phyloP scores from a whole-genome alignment of 64 coral and sea anemone species.

The Anthopleura sola region DNA sequence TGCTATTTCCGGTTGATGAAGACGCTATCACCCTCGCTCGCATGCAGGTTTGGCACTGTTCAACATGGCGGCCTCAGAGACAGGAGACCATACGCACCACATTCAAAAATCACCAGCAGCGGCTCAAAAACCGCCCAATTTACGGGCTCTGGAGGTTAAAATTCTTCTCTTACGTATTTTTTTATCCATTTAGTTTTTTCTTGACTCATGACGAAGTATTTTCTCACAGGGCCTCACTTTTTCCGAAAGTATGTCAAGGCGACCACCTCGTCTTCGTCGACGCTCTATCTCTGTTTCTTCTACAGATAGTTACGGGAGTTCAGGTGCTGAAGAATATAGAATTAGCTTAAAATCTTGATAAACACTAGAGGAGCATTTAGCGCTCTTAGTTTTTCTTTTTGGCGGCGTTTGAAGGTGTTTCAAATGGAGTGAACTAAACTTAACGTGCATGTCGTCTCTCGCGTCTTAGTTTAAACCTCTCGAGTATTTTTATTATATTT shows the following conservation, averaged over 20 bases:
- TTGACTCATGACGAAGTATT: constrained; percentile 14
- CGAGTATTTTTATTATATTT: not conserved
- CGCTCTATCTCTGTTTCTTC: constrained; percentile 99
- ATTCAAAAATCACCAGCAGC: constrained; percentile 95
- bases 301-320: constrained; percentile 97
- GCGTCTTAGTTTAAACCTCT: not conserved
- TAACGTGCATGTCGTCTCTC: not conserved
- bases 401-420: not conserved
- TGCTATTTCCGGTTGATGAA: constrained; percentile 15
- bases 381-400: not conserved
- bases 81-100: constrained; percentile 63
- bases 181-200: constrained; percentile 10
- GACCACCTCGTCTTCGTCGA: constrained; percentile 95
- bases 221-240: constrained; percentile 89
- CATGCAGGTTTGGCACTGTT: constrained; percentile 9
- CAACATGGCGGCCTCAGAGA: constrained; percentile 90
- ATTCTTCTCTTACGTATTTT: not conserved
- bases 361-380: not conserved
- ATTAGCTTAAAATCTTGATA: constrained; percentile 11
- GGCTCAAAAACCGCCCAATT: constrained; percentile 90
- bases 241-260: constrained; percentile 99
- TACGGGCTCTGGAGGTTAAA: constrained; percentile 79
- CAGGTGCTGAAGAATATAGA: constrained; percentile 72
- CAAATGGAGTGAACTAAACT: not conserved
- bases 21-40: constrained; percentile 13